These are phyloP conservation scores for Porites lutea DNA, from an alignment of 64 coral and sea anemone species.

Conservation along the genomic window DNA sequence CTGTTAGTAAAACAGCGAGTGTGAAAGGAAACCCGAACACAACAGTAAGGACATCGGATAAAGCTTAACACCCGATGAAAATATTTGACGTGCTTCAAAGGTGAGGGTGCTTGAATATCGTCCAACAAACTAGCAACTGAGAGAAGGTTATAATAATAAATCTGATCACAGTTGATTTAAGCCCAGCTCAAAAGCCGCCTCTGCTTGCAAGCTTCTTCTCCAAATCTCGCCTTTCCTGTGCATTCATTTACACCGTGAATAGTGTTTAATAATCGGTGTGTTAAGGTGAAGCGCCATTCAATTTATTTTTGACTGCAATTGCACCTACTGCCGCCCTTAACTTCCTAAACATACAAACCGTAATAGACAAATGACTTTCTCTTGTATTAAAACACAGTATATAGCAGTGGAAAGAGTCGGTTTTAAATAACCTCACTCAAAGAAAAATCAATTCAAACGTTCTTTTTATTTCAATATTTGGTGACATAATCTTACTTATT, in stretches of 20 bases:
- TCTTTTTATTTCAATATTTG: no score
- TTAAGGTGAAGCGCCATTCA: not conserved
- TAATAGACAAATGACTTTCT: no score
- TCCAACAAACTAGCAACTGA: conserved; percentile 40
- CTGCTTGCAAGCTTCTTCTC: not conserved
- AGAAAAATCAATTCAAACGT: no score
- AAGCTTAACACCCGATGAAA: conserved; percentile 12
- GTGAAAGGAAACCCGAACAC: conserved; percentile 20
- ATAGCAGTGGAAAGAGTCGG: no score
- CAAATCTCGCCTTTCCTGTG: not conserved
- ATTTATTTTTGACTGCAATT: no score
- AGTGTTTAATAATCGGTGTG: not conserved
- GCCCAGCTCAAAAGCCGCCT: not conserved
- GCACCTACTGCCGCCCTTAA: no score
- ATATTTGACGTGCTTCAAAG: conserved; percentile 32
- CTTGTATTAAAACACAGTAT: no score
- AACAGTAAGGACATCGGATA: conserved; percentile 44
- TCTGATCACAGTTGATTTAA: conserved; percentile 20
- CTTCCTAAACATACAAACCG: no score
- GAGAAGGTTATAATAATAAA: conserved; percentile 1
- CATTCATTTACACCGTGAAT: not conserved
- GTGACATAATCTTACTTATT: no score
- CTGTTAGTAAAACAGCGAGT: conserved; percentile 21
- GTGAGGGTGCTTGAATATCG: conserved; percentile 1
- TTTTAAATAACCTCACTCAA: no score